Evolutionary conservation across 1,140 invertebrate genomes (phyloP).

Genomic region (Trialeurodes vaporariorum): DNA sequence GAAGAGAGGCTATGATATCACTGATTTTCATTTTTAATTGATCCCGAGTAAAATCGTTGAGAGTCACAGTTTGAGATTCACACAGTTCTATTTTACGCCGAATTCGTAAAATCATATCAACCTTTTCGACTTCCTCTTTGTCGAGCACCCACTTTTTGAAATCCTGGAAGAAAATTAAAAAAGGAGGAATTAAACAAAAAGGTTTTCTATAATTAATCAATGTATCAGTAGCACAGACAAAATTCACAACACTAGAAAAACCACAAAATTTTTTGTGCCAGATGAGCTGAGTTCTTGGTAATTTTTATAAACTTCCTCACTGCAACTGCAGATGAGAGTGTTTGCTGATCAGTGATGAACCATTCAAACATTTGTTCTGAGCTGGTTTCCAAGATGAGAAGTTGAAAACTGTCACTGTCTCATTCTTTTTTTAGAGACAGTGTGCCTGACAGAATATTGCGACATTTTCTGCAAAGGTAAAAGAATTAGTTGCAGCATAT

Average conservation of each 20-base stretch:
- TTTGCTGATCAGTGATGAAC: too few species aligned
- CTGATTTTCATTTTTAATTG: slow-evolving; percentile 66
- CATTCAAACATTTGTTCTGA: too few species aligned
- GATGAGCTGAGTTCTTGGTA: too few species aligned
- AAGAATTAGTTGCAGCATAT: too few species aligned
- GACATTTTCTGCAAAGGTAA: too few species aligned
- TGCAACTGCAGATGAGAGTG: too few species aligned
- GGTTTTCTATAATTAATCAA: background rate
- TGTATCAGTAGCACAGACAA: background rate
- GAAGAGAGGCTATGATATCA: slow-evolving; percentile 69
- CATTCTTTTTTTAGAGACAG: too few species aligned
- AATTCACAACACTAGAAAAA: background rate
- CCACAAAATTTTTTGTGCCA: background rate
- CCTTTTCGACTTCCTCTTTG: slow-evolving; percentile 90
- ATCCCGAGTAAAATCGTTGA: slow-evolving; percentile 54
- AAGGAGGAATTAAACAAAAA: slow-evolving; percentile 7
- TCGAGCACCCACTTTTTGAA: slow-evolving; percentile 77
- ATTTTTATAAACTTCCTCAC: too few species aligned
- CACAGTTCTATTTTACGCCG: slow-evolving; percentile 68
- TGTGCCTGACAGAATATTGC: too few species aligned
- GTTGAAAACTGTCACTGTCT: too few species aligned
- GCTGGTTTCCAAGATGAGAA: too few species aligned
- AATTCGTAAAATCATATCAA: slow-evolving; percentile 86
- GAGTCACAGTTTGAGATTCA: slow-evolving; percentile 50
- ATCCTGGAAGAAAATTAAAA: slow-evolving; percentile 46